Evolutionary conservation across 2,113 vertebrate species (phyloP), one percentile per base, ranked within the genome.

Genomic region (Chaetura pelagica): DNA sequence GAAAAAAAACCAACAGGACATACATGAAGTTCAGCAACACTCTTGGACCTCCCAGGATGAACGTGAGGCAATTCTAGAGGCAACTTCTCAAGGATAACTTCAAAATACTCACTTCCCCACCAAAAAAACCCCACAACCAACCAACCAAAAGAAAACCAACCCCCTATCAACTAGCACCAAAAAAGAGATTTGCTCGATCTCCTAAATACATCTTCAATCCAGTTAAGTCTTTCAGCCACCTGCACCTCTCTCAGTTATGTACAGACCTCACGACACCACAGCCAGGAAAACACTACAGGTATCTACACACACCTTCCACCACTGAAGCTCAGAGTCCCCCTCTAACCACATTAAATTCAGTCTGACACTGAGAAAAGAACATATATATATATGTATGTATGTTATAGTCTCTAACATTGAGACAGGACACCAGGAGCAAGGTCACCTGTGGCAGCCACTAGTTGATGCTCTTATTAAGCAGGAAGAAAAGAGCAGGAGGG

Each of bases 111-210:
- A 80, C 12, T 62, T 75, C 54, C 35, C 52, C 68, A 79, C 16
- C 0, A 9, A 42, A 10, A 62, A 32, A 78, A 3, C 6, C 46
- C 16, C 3, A 3, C 5, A 46, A 46, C 14, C 16, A 4, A 7
- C 2, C 7, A 26, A 4, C 4, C 4, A 1, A 0, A 4, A 1
- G 7, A 10, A 42, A 7, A 24, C 7, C 26, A 16, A 54, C 26
- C 21, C 16, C 24, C 75, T 22, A 59, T 42, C 48, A 49, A 91
- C 81, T 91, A 95, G 90, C 95, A 96, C 95, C 95, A 91, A 59
- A 78, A 46, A 23, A 86, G 75, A 80, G 69, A 71, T 34, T 48
- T 46, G 34, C 42, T 15, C 40, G 27, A 54, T 44, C 69, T 94
- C 77, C 73, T 69, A 74, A 84, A 57, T 11, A 74, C 77, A 57